Conservation (phyloP, 2,797 vertebrate genomes). For the Diplodus puntazzo region DNA sequence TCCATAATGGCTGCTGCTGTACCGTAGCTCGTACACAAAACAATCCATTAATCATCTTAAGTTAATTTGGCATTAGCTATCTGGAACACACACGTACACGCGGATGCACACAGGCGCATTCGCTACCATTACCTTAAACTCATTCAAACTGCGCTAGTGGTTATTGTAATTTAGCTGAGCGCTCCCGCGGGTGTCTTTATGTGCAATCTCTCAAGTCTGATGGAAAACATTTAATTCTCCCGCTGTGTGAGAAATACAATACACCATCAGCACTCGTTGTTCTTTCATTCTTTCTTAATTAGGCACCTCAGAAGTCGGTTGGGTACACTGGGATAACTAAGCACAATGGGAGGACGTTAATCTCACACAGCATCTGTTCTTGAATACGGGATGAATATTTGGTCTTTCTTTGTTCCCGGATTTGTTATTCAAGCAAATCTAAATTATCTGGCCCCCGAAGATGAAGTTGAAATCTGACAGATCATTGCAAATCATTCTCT, state of each 20-base stretch:
- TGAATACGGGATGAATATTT: slow-evolving; percentile 55
- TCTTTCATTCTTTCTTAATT: slow-evolving; percentile 74
- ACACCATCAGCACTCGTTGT: slow-evolving; percentile 47
- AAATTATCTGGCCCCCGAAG: slow-evolving; percentile 6
- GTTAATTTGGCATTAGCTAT: slow-evolving; percentile 40
- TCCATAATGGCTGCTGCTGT: slow-evolving; percentile 12
- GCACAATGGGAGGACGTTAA: slow-evolving; percentile 66
- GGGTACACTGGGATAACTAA: slow-evolving; percentile 68
- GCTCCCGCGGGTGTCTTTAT: slow-evolving; percentile 62
- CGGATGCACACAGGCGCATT: slow-evolving; percentile 31
- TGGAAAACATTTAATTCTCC: slow-evolving; percentile 74
- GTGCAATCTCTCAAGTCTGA: slow-evolving; percentile 62
- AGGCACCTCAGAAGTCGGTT: slow-evolving; percentile 66
- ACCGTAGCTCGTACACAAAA: slow-evolving; percentile 7
- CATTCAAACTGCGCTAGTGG: slow-evolving; percentile 58
- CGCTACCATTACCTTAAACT: slow-evolving; percentile 61
- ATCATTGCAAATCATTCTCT: background rate
- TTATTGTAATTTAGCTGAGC: slow-evolving; percentile 65
- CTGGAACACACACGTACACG: slow-evolving; percentile 31
- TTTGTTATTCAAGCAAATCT: slow-evolving; percentile 39
- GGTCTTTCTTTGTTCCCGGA: slow-evolving; percentile 13
- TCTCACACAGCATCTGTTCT: slow-evolving; percentile 55
- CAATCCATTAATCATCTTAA: slow-evolving; percentile 49
- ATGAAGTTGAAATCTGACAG: slow-evolving; percentile 13
- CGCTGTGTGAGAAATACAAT: slow-evolving; percentile 66